A percentile compares a stretch with the other conserved stretches of the same genome.
Evolutionary conservation across 2,113 vertebrate genomes (phyloP).

Genomic region (Megaptera novaeangliae): DNA sequence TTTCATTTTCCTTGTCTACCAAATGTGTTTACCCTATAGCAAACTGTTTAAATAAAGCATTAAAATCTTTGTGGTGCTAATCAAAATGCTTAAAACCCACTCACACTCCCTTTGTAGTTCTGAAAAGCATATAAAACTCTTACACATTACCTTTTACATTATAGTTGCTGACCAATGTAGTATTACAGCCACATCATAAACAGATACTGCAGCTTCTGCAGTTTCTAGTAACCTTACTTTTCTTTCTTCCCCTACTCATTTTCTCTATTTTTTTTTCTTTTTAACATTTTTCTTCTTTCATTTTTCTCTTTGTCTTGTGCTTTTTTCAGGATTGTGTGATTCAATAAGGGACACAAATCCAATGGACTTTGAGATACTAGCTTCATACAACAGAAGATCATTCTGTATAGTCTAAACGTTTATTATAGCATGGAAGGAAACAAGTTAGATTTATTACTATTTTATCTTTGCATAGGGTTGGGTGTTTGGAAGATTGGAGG

Average conservation of each 20-base stretch:
- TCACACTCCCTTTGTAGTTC: conserved; percentile 81
- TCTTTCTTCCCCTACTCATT: neutral
- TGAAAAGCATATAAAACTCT: conserved; percentile 78
- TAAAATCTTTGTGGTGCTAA: conserved; percentile 86
- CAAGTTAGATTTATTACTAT: neutral
- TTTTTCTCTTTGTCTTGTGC: neutral
- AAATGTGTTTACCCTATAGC: conserved; percentile 87
- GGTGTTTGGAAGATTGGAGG: conserved; percentile 17
- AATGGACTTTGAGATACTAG: neutral
- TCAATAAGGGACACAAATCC: neutral
- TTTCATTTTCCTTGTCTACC: conserved; percentile 84
- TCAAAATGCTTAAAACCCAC: conserved; percentile 86
- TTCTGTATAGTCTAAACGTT: neutral
- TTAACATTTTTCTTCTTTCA: neutral
- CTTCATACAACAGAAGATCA: neutral
- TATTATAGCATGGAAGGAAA: neutral
- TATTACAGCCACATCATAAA: conserved; percentile 56
- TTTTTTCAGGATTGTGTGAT: neutral
- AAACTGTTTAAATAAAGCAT: conserved; percentile 86
- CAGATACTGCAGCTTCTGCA: conserved; percentile 67
- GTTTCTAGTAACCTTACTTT: conserved; percentile 44
- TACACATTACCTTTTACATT: conserved; percentile 78
- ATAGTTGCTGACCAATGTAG: conserved; percentile 77
- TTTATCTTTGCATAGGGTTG: neutral
- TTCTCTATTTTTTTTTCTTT: neutral